These are phyloP conservation scores for Trichogramma dendrolimi DNA, from an alignment of 2,888 invertebrate species.

Conservation along the genomic window DNA sequence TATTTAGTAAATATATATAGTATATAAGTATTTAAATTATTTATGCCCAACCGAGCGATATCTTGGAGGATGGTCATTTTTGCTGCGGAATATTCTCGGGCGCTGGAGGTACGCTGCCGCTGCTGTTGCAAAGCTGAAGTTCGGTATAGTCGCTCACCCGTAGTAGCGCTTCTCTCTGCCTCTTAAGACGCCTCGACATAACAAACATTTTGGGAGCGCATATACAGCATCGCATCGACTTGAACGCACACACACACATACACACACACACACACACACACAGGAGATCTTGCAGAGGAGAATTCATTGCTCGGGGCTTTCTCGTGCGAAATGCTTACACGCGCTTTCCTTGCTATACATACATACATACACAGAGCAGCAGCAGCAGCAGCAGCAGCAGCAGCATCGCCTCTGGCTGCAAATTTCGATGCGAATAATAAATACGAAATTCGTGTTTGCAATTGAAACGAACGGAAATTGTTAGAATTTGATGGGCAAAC, in stretches of 20 bases:
- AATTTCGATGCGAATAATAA: slow-evolving; percentile 15
- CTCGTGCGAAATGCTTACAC: slow-evolving; percentile 10
- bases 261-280: not conserved
- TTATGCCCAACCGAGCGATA: no score
- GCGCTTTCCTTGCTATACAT: not conserved
- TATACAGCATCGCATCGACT: slow-evolving; percentile 13
- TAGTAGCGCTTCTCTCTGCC: no score
- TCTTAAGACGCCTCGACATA: no score
- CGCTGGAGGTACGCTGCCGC: no score
- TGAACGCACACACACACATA: slow-evolving; percentile 6
- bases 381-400: not conserved
- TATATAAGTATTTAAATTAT: no score
- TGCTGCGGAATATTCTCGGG: no score
- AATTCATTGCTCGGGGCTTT: slow-evolving; percentile 22
- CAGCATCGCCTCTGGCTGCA: not conserved
- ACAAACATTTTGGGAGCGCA: slow-evolving; percentile 8
- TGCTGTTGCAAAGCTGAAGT: no score
- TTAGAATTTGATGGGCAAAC: slow-evolving; percentile 7
- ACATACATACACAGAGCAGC: not conserved
- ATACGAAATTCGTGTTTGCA: slow-evolving; percentile 7
- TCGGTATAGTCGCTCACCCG: no score
- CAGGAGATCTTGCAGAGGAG: slow-evolving; percentile 27
- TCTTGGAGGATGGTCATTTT: no score
- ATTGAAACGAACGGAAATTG: not conserved
- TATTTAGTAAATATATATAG: no score